Percentiles rank a stretch among this genome's conserved stretches.
These are phyloP conservation scores for Perca schrenkii DNA, from an alignment of 2,113 vertebrate species.

Conservation along the genomic window DNA sequence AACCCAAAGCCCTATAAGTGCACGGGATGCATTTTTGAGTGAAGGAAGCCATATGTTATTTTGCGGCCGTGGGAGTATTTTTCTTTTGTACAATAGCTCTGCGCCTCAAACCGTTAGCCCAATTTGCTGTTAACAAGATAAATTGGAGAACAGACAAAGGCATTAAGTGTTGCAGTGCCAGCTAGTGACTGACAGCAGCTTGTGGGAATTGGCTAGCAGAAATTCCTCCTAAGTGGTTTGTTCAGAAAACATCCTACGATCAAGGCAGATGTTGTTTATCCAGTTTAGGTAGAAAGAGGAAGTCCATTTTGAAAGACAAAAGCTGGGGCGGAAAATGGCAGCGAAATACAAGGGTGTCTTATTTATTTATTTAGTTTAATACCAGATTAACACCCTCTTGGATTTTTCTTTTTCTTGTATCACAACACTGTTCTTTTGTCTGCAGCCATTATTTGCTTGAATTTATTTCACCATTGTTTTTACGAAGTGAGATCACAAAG, in stretches of 20 bases:
- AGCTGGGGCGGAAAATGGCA: constrained; percentile 57
- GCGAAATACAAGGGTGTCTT: constrained; percentile 43
- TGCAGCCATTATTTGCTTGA: constrained; percentile 37
- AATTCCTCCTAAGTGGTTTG: constrained; percentile 87
- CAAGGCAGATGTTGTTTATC: constrained; percentile 88
- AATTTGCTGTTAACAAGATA: constrained; percentile 89
- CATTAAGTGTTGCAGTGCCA: constrained; percentile 88
- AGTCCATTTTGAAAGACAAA: constrained; percentile 77
- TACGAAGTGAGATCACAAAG: constrained; percentile 4
- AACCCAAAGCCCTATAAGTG: constrained; percentile 74
- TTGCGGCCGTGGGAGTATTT: constrained; percentile 73
- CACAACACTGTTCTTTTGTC: constrained; percentile 34
- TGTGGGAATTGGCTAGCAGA: constrained; percentile 86
- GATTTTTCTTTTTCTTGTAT: background rate
- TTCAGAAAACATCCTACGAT: constrained; percentile 85
- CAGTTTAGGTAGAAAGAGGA: constrained; percentile 76
- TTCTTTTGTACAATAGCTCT: constrained; percentile 80
- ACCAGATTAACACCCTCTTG: constrained; percentile 41
- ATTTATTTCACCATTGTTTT: constrained; percentile 21
- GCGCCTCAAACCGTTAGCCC: constrained; percentile 82
- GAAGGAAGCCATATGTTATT: constrained; percentile 79
- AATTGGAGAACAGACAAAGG: constrained; percentile 88
- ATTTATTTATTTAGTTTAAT: constrained; percentile 28
- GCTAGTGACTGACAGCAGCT: constrained; percentile 87
- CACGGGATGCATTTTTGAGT: constrained; percentile 76